Percentiles rank a stretch among this genome's conserved stretches.
Evolutionary conservation across 2,888 invertebrate species (phyloP).

Genomic region (Bombylius discolor): DNA sequence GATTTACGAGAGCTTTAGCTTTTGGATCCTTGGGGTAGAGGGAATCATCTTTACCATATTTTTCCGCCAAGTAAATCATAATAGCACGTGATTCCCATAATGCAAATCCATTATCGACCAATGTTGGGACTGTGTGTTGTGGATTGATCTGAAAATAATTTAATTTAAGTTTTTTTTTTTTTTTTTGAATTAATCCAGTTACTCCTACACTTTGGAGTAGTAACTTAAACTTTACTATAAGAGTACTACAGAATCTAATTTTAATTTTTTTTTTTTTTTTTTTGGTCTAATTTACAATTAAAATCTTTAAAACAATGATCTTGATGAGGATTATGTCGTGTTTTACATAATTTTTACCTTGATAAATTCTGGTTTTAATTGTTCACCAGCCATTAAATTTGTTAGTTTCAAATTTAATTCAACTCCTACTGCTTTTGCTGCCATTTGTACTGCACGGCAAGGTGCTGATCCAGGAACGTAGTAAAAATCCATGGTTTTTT

Average conservation of each 20-base stretch:
- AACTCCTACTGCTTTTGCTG: constrained; percentile 52
- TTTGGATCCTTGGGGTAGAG: constrained; percentile 65
- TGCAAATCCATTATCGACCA: constrained; percentile 68
- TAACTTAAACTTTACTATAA: not conserved
- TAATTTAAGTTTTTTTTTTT: too few species aligned
- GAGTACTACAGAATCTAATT: too few species aligned
- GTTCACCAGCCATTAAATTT: constrained; percentile 50
- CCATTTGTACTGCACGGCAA: constrained; percentile 50
- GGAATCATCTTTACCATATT: constrained; percentile 64
- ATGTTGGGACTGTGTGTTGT: constrained; percentile 71
- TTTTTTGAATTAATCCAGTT: too few species aligned
- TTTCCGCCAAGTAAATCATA: constrained; percentile 62
- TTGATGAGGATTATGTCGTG: not conserved
- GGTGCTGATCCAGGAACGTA: constrained; percentile 50
- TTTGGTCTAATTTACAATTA: too few species aligned
- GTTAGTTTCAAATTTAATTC: constrained; percentile 49
- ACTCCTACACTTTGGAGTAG: too few species aligned
- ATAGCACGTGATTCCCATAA: constrained; percentile 81
- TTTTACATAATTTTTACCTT: constrained; percentile 39
- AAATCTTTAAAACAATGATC: not conserved
- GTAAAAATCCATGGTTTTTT: constrained; percentile 45
- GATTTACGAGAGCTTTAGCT: constrained; percentile 63
- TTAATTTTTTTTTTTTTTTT: too few species aligned
- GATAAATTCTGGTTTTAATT: constrained; percentile 54
- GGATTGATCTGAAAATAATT: constrained; percentile 51